Conservation (phyloP, 2,888 invertebrate species). For the Tortrix viridana region DNA sequence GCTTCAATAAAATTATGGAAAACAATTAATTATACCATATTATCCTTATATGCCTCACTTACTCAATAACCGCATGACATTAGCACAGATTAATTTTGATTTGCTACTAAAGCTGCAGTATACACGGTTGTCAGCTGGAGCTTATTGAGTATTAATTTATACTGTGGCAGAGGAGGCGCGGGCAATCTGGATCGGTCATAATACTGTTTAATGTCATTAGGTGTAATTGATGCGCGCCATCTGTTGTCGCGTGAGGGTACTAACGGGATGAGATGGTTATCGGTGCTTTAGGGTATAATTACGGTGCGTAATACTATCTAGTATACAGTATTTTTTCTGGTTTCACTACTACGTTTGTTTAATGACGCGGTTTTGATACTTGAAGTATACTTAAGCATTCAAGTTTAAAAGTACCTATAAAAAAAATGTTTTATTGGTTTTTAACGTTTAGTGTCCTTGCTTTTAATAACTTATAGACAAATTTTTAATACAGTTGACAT, state of each 20-base stretch:
- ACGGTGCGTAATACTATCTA: background rate
- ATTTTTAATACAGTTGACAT: no score
- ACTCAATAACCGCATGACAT: background rate
- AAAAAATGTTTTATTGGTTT: no score
- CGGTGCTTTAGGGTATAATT: conserved; percentile 2
- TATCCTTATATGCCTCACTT: conserved; percentile 1
- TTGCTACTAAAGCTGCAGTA: conserved; percentile 15
- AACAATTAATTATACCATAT: conserved; percentile 22
- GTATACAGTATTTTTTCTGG: background rate
- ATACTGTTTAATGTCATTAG: conserved; percentile 32
- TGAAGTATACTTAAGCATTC: no score
- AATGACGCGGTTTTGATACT: no score
- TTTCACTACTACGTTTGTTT: background rate
- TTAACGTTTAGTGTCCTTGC: no score
- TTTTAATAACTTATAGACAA: no score
- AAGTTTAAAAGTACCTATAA: no score
- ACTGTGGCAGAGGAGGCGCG: conserved; percentile 5
- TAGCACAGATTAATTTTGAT: conserved; percentile 13
- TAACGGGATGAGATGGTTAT: conserved; percentile 8
- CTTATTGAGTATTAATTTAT: conserved; percentile 31
- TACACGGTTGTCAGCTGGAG: background rate
- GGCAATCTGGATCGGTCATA: conserved; percentile 30
- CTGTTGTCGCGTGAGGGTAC: conserved; percentile 43
- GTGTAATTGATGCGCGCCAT: conserved; percentile 43
- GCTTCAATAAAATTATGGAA: conserved; percentile 1